phyloP scores from a whole-genome alignment of 2,113 vertebrate species.

The Elanus axillaris region DNA sequence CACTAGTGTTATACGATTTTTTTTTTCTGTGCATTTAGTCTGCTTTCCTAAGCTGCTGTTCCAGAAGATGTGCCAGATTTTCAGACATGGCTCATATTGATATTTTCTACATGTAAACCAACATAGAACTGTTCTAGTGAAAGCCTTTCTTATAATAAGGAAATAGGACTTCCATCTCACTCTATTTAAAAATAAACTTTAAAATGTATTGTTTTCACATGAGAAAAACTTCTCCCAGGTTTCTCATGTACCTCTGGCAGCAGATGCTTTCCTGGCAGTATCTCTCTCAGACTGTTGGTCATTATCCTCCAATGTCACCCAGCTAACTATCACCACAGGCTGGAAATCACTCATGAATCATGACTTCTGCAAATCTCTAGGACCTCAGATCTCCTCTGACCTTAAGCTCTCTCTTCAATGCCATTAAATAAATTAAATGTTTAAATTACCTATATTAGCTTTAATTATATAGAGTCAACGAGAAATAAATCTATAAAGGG shows the following conservation, averaged over 20 bases:
- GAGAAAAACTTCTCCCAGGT: neutral
- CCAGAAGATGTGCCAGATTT: neutral
- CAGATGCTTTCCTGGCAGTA: neutral
- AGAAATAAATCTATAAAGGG: constrained; percentile 56
- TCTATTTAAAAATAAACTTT: neutral
- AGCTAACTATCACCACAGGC: constrained; percentile 28
- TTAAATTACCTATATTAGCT: constrained; percentile 61
- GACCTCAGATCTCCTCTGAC: constrained; percentile 55
- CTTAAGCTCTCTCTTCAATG: constrained; percentile 61
- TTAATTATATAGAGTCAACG: constrained; percentile 58
- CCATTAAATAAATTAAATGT: constrained; percentile 67
- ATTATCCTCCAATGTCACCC: constrained; percentile 55
- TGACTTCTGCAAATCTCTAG: constrained; percentile 14
- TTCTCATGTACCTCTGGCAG: neutral
- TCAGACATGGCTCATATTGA: neutral
- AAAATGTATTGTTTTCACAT: neutral
- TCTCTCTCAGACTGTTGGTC: constrained; percentile 5
- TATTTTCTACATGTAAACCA: neutral
- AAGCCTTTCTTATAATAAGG: neutral
- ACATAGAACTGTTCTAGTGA: neutral
- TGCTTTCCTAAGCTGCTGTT: neutral
- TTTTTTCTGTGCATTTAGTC: neutral
- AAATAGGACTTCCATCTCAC: neutral
- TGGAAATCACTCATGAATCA: constrained; percentile 62
- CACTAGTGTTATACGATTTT: neutral